Conservation (phyloP, 2,113 vertebrate genomes). For the Ciconia maguari region DNA sequence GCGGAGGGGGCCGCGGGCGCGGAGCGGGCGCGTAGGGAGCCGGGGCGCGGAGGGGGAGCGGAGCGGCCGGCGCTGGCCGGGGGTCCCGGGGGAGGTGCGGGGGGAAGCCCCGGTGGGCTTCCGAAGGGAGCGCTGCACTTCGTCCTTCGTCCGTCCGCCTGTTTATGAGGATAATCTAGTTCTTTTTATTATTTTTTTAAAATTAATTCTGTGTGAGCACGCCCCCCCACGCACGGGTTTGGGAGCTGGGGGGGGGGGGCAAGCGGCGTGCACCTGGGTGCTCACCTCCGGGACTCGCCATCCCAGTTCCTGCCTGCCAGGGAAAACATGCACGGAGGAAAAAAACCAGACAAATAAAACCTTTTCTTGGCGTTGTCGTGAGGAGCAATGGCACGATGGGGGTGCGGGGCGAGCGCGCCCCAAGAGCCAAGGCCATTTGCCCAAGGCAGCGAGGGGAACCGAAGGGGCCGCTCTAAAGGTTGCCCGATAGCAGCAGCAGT, state of each 20-base stretch:
- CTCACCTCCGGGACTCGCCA: not conserved
- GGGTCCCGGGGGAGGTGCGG: too few relatives aligned
- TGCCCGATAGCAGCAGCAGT: not conserved
- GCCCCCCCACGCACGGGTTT: not conserved
- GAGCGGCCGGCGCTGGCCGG: not conserved
- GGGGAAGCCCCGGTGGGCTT: not conserved
- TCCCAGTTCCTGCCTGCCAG: not conserved
- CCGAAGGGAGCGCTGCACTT: not conserved
- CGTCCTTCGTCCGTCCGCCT: not conserved
- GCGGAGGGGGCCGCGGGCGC: not conserved
- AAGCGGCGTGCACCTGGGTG: not conserved
- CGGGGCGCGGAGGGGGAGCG: not conserved
- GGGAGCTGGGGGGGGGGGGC: not conserved
- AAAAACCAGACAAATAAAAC: not conserved
- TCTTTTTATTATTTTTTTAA: not conserved
- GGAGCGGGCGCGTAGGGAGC: not conserved
- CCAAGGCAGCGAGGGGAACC: not conserved
- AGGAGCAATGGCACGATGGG: not conserved
- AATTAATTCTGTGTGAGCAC: not conserved
- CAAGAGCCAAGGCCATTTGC: not conserved
- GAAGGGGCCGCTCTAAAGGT: slow-evolving; percentile 9
- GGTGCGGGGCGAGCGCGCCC: not conserved
- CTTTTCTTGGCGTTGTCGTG: not conserved
- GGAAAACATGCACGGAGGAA: not conserved
- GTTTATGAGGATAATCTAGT: not conserved